Conservation (phyloP, 2,888 invertebrate species). For the Anticlea derivata region DNA sequence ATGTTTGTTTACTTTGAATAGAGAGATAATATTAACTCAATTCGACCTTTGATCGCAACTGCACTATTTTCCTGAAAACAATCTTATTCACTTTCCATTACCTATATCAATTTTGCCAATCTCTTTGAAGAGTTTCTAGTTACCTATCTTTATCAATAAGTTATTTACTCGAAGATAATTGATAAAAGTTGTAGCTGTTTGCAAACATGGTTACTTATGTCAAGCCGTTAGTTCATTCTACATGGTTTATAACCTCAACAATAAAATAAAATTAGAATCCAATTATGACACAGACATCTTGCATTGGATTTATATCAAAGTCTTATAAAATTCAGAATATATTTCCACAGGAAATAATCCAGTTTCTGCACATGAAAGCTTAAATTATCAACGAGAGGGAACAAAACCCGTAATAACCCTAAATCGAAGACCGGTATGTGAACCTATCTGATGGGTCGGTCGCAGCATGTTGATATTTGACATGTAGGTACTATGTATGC, state of each 20-base stretch:
- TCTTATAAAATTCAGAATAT: no score
- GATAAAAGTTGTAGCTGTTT: not conserved
- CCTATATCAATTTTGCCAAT: not conserved
- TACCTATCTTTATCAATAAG: not conserved
- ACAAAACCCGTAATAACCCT: no score
- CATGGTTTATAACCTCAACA: not conserved
- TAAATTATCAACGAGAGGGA: no score
- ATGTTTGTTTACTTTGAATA: conserved; percentile 3
- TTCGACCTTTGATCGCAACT: not conserved
- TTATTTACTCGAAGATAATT: not conserved
- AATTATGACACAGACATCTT: no score
- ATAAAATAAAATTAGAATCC: not conserved
- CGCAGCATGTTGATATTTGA: no score
- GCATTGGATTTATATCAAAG: no score
- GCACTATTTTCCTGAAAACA: no score
- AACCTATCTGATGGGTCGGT: no score
- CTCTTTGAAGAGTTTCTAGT: not conserved
- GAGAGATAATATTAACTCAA: not conserved
- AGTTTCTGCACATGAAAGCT: no score
- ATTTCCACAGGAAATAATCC: no score
- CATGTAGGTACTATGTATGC: no score
- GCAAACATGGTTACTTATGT: not conserved
- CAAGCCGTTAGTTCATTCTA: conserved; percentile 2
- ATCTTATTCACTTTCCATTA: conserved; percentile 2
- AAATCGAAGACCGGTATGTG: no score